Percentiles rank a stretch among this genome's conserved stretches.
phyloP scores from a whole-genome alignment of 2,797 vertebrate species.

The Sardinella longiceps region DNA sequence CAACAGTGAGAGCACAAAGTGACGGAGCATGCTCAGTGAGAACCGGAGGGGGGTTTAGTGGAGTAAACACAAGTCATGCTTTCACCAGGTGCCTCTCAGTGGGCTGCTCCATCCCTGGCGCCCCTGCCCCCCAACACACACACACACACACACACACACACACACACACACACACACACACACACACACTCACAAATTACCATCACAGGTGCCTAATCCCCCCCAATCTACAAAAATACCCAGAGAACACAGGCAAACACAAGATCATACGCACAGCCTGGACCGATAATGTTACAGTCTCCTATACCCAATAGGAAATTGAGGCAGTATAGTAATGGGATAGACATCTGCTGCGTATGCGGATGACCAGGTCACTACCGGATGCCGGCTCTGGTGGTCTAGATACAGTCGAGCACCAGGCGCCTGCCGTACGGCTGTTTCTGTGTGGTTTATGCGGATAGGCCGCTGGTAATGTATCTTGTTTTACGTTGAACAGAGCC shows the following conservation, averaged over 20 bases:
- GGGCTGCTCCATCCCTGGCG: conserved; percentile 49
- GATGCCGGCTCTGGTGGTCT: conserved; percentile 56
- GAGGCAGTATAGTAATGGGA: conserved; percentile 48
- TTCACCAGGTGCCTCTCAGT: conserved; percentile 59
- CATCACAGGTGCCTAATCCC: conserved; percentile 73
- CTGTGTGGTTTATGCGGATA: conserved; percentile 12
- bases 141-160: conserved; percentile 12
- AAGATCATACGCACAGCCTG: conserved; percentile 43
- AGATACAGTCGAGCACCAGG: neutral
- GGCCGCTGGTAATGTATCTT: neutral
- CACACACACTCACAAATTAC: conserved; percentile 32
- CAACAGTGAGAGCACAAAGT: neutral
- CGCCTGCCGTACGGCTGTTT: neutral
- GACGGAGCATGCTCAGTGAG: neutral
- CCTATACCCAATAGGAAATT: conserved; percentile 49
- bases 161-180: conserved; percentile 4
- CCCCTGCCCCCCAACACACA: neutral
- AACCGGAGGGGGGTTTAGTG: conserved; percentile 32
- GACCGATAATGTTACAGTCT: conserved; percentile 66
- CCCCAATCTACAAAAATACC: conserved; percentile 57
- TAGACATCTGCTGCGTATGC: conserved; percentile 58
- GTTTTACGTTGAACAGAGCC: neutral
- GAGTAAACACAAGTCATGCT: conserved; percentile 58
- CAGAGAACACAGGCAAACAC: conserved; percentile 58
- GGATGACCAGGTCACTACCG: conserved; percentile 29